Base-by-base conservation (phyloP, 2,113 vertebrate species). In the Puma concolor region DNA sequence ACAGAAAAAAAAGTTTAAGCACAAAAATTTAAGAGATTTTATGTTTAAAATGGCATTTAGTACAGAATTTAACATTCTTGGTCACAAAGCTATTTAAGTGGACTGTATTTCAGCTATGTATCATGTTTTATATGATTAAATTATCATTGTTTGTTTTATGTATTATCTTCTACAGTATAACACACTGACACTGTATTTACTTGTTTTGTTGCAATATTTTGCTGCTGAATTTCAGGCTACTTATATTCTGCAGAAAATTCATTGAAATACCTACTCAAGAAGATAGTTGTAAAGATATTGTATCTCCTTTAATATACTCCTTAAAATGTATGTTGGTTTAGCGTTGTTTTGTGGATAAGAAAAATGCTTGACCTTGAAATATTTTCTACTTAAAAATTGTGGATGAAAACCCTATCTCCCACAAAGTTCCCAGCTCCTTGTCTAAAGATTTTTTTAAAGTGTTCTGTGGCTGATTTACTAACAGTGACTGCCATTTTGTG, bases 401-500 rank as follows among this genome's bases (percentile, higher is more conserved):
- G 98, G 97, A 97, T 98, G 95, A 98, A 98, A 93, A 93, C 88
- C 96, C 94, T 96, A 8, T 87, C 57, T 98, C 98, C 97, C 94
- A 96, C 96, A 97, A 93, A 98, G 84, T 98, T 97, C 97, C 98
- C 82, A 92, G 95, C 98, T 98, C 98, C 98, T 98, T 98, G 60
- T 98, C 95, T 97, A 98, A 98, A 98, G 94, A 97, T 98, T 86
- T 77, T 82, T 92, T 87, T 97, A 97, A 98, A 98, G 97, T 98
- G 98, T 97, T 98, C 84, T 91, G 97, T 97, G 98, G 98, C 98
- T 98, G 98, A 98, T 98, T 98, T 99, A 98, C 98, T 99, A 98
- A 99, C 98, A 98, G 98, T 99, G 99, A 98, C 99, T 99, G 98
- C 99, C 99, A 98, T 99, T 98, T 98, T 97, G 98, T 99, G 98